Evolutionary conservation across 2,113 vertebrate genomes (phyloP).

Genomic region (Bothrops jararaca): DNA sequence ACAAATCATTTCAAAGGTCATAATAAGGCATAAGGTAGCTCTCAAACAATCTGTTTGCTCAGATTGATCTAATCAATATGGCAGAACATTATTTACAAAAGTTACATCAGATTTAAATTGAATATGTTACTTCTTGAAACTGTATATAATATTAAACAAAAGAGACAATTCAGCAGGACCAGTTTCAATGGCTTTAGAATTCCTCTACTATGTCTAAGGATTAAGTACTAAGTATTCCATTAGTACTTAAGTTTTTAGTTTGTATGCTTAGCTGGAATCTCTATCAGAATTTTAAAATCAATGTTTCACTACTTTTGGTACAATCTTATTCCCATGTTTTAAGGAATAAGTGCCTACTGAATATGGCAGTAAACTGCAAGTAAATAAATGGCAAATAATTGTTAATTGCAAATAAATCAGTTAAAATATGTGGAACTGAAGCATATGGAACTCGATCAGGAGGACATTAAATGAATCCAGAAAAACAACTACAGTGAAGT

Average conservation of each 20-base stretch:
- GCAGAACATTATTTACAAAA: background rate
- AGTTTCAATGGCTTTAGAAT: background rate
- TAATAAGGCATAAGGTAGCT: background rate
- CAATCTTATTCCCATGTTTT: background rate
- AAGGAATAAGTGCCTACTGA: background rate
- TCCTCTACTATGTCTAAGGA: background rate
- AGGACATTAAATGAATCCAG: background rate
- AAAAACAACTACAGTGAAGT: background rate
- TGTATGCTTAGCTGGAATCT: background rate
- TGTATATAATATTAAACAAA: background rate
- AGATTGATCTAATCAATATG: background rate
- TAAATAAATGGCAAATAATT: background rate
- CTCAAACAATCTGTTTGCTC: background rate
- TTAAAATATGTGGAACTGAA: background rate
- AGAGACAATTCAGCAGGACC: background rate
- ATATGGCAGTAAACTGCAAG: background rate
- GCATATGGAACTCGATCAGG: background rate
- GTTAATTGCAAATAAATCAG: background rate
- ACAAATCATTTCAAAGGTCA: background rate
- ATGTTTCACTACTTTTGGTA: background rate
- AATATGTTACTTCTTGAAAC: background rate
- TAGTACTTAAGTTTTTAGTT: background rate
- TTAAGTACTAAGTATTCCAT: too few species aligned
- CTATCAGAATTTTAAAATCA: background rate
- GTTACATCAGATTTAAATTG: background rate